A percentile compares a stretch with the other conserved stretches of the same genome.
Conservation (phyloP, 2,113 vertebrate genomes). For the Poecile atricapillus region DNA sequence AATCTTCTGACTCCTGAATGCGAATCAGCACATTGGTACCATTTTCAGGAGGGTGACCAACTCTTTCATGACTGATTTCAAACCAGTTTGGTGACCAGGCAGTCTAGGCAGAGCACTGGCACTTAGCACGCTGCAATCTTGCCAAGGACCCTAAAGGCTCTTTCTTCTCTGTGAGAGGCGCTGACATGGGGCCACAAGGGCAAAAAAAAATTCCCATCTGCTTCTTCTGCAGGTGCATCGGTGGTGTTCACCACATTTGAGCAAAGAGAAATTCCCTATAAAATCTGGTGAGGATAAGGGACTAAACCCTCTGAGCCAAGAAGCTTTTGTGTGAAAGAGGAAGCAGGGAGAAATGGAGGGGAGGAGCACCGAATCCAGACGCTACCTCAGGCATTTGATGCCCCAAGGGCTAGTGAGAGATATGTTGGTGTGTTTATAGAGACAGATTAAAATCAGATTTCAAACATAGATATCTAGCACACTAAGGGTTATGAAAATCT, state of each 20-base stretch:
- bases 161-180: background rate
- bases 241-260: fast-evolving
- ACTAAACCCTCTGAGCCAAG: background rate
- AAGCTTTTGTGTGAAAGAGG: background rate
- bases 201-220: background rate
- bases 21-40: fast-evolving
- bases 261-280: background rate
- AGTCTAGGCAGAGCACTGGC: background rate
- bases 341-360: constrained; percentile 1
- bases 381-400: constrained; percentile 49
- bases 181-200: background rate
- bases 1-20: background rate
- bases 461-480: background rate
- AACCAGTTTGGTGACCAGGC: background rate
- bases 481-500: constrained; percentile 4
- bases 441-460: constrained; percentile 22
- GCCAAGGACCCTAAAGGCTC: background rate
- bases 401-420: background rate
- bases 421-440: constrained; percentile 30
- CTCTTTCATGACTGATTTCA: background rate
- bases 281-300: background rate
- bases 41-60: background rate
- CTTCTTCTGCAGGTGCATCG: background rate
- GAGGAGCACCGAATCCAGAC: constrained; percentile 31
- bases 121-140: background rate